Percentiles rank a stretch among this genome's conserved stretches.
Evolutionary conservation across 37 sponge, comb jelly and placozoan species (phyloP).

Genomic region (Bolinopsis microptera): DNA sequence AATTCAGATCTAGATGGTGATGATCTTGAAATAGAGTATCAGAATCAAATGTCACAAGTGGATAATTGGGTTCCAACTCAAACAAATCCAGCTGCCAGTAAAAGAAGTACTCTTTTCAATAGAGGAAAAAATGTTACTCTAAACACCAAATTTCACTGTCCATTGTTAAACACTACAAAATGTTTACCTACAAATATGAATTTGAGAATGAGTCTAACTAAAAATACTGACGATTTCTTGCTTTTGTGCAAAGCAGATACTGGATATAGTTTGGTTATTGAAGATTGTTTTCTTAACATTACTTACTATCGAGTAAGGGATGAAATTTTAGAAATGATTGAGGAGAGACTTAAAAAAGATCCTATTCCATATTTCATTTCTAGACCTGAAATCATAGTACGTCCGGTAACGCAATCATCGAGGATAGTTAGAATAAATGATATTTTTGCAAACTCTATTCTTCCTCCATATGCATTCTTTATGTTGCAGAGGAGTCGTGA

Average conservation of each 20-base stretch:
- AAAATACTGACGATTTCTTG: conserved; percentile 5
- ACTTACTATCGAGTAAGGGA: no score
- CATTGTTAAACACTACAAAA: background rate
- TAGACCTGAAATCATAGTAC: conserved; percentile 10
- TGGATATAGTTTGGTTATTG: background rate
- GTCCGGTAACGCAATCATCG: background rate
- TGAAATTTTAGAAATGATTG: background rate
- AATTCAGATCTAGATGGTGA: no score
- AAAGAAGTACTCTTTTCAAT: background rate
- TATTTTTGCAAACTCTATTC: background rate
- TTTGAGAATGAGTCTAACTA: background rate
- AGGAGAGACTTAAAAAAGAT: background rate
- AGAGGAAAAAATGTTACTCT: background rate
- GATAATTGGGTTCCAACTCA: background rate
- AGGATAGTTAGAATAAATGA: background rate
- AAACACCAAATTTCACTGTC: background rate
- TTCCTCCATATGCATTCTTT: background rate
- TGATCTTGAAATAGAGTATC: background rate
- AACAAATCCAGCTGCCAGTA: conserved; percentile 3
- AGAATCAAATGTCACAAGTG: background rate
- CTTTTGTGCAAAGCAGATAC: background rate
- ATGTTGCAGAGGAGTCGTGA: background rate
- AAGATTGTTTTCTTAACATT: no score
- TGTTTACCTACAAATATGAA: conserved; percentile 12
- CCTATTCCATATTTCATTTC: conserved; percentile 2